phyloP scores from a whole-genome alignment of 2,888 invertebrate species.

The Ditylenchus weischeri region DNA sequence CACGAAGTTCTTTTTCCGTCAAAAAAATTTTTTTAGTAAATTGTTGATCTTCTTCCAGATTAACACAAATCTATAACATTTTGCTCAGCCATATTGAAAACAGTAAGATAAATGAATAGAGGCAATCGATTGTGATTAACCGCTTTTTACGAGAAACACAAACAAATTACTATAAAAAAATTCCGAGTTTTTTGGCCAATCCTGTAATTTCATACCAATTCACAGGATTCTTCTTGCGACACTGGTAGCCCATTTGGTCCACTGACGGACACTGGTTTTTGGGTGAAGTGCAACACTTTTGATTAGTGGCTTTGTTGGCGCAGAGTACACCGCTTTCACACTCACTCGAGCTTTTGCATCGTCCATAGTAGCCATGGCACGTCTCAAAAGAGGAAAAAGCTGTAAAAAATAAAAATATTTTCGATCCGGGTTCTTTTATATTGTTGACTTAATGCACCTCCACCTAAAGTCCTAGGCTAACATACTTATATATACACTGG shows the following conservation, averaged over 20 bases:
- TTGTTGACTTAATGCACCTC: background rate
- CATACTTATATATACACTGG: no score
- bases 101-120: no score
- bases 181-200: no score
- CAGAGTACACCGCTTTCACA: conserved; percentile 7
- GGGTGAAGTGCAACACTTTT: conserved; percentile 6
- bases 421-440: background rate
- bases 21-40: no score
- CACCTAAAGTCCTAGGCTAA: background rate
- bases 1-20: no score
- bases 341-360: conserved; percentile 1
- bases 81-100: no score
- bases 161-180: no score
- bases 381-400: conserved; percentile 3
- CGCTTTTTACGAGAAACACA: no score
- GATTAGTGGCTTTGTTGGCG: background rate
- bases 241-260: conserved; percentile 27
- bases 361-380: conserved; percentile 9
- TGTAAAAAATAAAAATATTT: background rate
- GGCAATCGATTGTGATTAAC: no score
- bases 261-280: conserved; percentile 11
- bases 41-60: no score
- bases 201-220: conserved; percentile 27
- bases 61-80: no score
- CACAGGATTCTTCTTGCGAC: conserved; percentile 33